Percentiles rank a stretch among this genome's conserved stretches.
These are phyloP conservation scores for Clavelina lepadiformis DNA, from an alignment of 23 tunicate species.

Conservation along the genomic window DNA sequence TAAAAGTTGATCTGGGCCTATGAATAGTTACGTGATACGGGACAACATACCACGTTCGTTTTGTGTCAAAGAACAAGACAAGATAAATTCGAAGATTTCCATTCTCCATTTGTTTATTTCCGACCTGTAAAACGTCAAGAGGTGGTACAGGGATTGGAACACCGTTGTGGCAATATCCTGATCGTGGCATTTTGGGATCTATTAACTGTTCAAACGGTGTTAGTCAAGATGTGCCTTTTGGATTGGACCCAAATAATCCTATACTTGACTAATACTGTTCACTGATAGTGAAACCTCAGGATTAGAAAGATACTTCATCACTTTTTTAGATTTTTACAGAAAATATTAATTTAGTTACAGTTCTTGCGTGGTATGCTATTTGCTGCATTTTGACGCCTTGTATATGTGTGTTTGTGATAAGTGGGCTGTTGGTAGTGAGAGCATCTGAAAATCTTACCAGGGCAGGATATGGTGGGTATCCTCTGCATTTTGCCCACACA, in stretches of 20 bases:
- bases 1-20: too few species aligned
- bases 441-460: conserved; percentile 66
- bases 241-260: too few species aligned
- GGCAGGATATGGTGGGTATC: conserved; percentile 98
- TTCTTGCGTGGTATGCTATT: too few species aligned
- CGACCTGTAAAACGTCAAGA: conserved; percentile 64
- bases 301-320: too few species aligned
- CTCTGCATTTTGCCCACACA: conserved; percentile 99
- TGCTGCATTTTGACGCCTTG: too few species aligned
- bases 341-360: too few species aligned
- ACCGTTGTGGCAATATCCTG: conserved; percentile 77
- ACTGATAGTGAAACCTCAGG: too few species aligned
- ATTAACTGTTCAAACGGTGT: conserved; percentile 36
- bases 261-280: too few species aligned
- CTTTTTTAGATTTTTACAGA: too few species aligned
- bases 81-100: conserved; percentile 59
- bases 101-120: conserved; percentile 36
- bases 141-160: conserved; percentile 96
- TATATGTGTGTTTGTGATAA: too few species aligned
- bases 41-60: conserved; percentile 87
- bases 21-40: too few species aligned
- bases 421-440: too few species aligned
- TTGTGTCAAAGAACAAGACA: conserved; percentile 95
- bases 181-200: conserved; percentile 84
- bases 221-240: not conserved